These are phyloP conservation scores for Coboldia fuscipes DNA, from an alignment of 1,140 invertebrate species.

Conservation along the genomic window DNA sequence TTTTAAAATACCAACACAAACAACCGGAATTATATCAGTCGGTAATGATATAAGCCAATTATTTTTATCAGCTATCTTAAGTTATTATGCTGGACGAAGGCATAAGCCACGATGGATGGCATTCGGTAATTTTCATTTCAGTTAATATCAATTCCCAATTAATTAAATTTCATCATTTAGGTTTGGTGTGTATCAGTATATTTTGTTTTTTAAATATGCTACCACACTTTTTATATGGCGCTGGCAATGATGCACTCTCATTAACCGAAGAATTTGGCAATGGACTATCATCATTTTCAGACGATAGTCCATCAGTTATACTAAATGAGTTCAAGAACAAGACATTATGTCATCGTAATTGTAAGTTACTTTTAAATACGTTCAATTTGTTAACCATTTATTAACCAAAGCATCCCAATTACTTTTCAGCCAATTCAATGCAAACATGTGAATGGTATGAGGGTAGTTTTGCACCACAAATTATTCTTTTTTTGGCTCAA, in stretches of 20 bases:
- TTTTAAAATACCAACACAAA: slow-evolving; percentile 55
- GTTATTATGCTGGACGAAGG: slow-evolving; percentile 41
- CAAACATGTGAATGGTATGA: slow-evolving; percentile 27
- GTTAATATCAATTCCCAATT: slow-evolving; percentile 24
- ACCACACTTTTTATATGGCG: slow-evolving; percentile 51
- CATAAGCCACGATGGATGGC: slow-evolving; percentile 52
- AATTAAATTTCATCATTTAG: slow-evolving; percentile 31
- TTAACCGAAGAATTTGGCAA: slow-evolving; percentile 37
- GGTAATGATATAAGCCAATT: slow-evolving; percentile 42
- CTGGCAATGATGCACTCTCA: slow-evolving; percentile 39
- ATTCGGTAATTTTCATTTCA: slow-evolving; percentile 20
- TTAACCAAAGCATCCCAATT: neutral
- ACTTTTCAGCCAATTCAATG: slow-evolving; percentile 1
- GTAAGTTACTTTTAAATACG: slow-evolving; percentile 3
- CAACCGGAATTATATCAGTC: slow-evolving; percentile 47
- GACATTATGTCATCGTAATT: slow-evolving; percentile 13
- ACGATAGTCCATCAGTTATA: slow-evolving; percentile 18
- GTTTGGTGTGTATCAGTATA: slow-evolving; percentile 40
- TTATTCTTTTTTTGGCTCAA: slow-evolving; percentile 37
- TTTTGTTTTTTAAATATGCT: slow-evolving; percentile 46
- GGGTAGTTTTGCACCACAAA: slow-evolving; percentile 32
- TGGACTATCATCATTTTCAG: too few relatives aligned
- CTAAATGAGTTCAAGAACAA: slow-evolving; percentile 18
- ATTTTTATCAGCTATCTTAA: slow-evolving; percentile 32
- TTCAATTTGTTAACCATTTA: neutral